phyloP scores from a whole-genome alignment of 2,888 invertebrate species.

The Odontomyia ornata region DNA sequence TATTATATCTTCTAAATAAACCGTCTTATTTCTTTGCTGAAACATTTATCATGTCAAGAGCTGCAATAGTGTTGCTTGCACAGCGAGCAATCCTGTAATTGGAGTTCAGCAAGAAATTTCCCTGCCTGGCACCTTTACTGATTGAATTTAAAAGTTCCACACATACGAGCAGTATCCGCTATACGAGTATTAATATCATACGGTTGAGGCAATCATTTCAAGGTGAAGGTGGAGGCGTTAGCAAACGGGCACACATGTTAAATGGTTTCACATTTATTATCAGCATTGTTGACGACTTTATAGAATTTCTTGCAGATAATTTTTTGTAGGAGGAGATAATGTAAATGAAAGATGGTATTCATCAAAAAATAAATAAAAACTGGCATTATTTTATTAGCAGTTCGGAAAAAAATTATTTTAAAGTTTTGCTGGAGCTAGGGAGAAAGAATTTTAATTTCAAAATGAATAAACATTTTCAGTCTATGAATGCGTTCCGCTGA shows the following conservation, averaged over 20 bases:
- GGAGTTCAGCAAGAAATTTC: background rate
- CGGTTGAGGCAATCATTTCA: background rate
- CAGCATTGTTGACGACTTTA: constrained; percentile 10
- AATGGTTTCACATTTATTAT: background rate
- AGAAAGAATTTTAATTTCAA: too few species aligned
- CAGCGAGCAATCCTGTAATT: background rate
- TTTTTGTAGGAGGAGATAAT: background rate
- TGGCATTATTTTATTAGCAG: too few species aligned
- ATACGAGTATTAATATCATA: background rate
- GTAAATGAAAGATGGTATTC: background rate
- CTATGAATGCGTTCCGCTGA: too few species aligned
- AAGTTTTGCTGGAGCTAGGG: too few species aligned
- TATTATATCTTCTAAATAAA: too few species aligned
- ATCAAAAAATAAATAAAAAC: background rate
- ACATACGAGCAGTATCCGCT: background rate
- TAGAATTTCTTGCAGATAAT: background rate
- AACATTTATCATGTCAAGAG: too few species aligned
- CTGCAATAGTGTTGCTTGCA: background rate
- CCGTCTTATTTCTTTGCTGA: too few species aligned
- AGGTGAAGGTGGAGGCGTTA: background rate
- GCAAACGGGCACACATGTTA: background rate
- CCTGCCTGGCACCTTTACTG: background rate
- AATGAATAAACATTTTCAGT: too few species aligned
- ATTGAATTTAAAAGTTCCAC: background rate
- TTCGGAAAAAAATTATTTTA: background rate